These are phyloP conservation scores for Pandion haliaetus DNA, from an alignment of 2,113 vertebrate genomes.

Conservation along the genomic window DNA sequence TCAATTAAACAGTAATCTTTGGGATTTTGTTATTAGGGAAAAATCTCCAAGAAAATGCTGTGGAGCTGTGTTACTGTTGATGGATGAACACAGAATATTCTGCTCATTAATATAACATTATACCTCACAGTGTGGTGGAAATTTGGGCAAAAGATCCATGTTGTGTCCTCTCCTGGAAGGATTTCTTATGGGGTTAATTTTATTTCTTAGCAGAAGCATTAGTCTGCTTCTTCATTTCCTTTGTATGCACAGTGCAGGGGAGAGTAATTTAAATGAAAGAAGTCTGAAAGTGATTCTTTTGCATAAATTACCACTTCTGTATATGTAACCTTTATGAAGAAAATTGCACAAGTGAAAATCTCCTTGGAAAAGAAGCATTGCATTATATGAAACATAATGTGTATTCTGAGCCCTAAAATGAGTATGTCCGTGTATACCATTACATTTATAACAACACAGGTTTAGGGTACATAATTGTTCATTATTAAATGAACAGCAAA, in stretches of 20 bases:
- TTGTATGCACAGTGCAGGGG: not conserved
- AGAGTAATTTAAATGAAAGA: not conserved
- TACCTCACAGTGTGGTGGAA: not conserved
- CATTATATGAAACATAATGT: not conserved
- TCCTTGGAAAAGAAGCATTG: not conserved
- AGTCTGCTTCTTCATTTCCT: not conserved
- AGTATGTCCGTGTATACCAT: not conserved
- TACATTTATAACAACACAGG: not conserved
- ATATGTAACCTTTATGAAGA: not conserved
- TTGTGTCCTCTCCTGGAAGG: not conserved
- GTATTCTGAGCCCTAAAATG: not conserved
- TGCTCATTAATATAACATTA: slow-evolving; percentile 12
- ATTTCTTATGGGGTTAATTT: slow-evolving; percentile 6
- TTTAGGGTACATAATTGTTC: not conserved
- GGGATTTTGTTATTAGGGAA: not conserved
- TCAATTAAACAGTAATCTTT: not conserved
- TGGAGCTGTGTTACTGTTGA: not conserved
- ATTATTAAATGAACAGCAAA: not conserved
- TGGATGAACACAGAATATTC: slow-evolving; percentile 9
- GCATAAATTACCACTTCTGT: not conserved
- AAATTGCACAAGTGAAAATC: not conserved
- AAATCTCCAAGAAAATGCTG: not conserved
- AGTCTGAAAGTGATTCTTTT: not conserved
- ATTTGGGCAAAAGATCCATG: not conserved
- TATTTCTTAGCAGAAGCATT: slow-evolving; percentile 8